Conservation (phyloP, 2,797 vertebrate genomes). For the Hirundo rustica region DNA sequence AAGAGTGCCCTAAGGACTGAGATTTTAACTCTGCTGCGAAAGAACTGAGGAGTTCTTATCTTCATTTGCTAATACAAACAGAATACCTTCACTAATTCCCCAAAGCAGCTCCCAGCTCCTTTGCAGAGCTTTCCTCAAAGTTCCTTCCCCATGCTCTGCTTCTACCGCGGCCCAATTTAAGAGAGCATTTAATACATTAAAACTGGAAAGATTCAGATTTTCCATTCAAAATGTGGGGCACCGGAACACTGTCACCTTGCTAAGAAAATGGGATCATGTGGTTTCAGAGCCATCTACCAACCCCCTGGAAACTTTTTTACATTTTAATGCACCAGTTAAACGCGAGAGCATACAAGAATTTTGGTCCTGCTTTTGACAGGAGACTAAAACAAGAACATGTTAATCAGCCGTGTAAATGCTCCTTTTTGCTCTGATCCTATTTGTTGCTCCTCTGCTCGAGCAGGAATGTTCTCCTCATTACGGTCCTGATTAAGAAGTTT, state of each 20-base stretch:
- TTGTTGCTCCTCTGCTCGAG: constrained; percentile 1
- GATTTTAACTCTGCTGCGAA: constrained; percentile 39
- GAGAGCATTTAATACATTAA: not conserved
- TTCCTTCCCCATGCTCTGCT: not conserved
- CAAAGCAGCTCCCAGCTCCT: constrained; percentile 20
- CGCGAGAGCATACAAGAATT: not conserved
- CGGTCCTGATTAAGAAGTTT: constrained; percentile 56
- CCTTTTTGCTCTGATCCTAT: not conserved
- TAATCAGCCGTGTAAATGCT: not conserved
- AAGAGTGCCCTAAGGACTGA: constrained; percentile 16
- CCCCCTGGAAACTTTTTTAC: not conserved
- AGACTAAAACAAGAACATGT: not conserved
- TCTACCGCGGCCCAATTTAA: not conserved
- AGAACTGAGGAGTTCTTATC: constrained; percentile 47
- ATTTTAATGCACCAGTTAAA: not conserved
- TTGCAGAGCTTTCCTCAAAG: not conserved
- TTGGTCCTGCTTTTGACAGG: not conserved
- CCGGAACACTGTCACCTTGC: not conserved
- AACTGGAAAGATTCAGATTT: not conserved
- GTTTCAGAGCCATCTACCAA: not conserved
- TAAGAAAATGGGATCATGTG: not conserved
- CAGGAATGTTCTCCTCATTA: constrained; percentile 39
- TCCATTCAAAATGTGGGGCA: not conserved
- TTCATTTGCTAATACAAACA: constrained; percentile 54
- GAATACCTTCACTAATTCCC: constrained; percentile 45